Percentiles rank a stretch among this genome's conserved stretches.
Evolutionary conservation across 2,797 vertebrate species (phyloP).

Genomic region (Coreius guichenoti): DNA sequence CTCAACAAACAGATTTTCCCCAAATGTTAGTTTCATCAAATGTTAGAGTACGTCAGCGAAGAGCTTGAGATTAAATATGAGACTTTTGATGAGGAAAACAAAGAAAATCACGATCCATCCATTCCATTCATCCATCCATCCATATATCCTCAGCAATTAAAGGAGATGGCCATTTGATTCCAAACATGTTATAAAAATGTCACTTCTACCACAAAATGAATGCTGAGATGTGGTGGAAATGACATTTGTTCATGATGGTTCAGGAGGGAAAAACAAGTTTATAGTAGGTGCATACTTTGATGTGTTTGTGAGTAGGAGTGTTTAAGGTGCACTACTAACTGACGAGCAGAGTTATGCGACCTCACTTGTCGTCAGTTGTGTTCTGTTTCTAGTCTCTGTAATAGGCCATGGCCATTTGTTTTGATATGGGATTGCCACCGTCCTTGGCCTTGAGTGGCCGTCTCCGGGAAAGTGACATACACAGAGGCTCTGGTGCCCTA

Average conservation of each 20-base stretch:
- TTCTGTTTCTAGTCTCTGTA: conserved; percentile 28
- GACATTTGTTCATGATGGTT: not conserved
- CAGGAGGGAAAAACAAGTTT: too few species aligned
- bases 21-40: too few species aligned
- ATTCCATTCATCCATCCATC: too few species aligned
- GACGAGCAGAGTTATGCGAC: not conserved
- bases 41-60: too few species aligned
- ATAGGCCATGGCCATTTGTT: conserved; percentile 13
- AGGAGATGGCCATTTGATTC: too few species aligned
- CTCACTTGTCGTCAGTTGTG: not conserved
- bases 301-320: not conserved
- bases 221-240: not conserved
- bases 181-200: not conserved
- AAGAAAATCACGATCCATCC: too few species aligned
- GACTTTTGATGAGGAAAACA: too few species aligned
- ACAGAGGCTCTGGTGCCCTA: conserved; percentile 4
- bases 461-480: conserved; percentile 14
- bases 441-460: conserved; percentile 33
- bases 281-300: not conserved
- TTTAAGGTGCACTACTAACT: not conserved
- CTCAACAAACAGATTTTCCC: not conserved
- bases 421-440: not conserved
- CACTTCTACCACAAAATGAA: not conserved
- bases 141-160: too few species aligned
- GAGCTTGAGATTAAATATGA: too few species aligned